Base-by-base conservation (phyloP, 2,113 vertebrate species). In the Condylura cristata region DNA sequence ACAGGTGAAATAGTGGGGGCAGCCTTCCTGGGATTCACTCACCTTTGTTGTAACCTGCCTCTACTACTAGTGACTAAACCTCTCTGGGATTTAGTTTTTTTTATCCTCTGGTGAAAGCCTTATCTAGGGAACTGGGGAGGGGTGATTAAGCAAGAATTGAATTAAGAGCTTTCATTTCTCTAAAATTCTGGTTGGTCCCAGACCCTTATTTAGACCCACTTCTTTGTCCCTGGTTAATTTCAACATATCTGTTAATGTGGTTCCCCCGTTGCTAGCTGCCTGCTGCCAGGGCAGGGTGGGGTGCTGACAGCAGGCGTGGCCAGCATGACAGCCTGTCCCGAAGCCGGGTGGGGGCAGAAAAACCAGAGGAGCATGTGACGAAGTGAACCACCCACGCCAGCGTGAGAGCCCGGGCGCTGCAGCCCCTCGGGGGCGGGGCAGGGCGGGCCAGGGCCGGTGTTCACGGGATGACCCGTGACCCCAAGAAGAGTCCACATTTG, bases 151-250 rank as follows among this genome's bases (percentile, higher is more conserved):
- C 34, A 86, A 85, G 46, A 78, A 70, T 79, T 76, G 63, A 89
- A 74, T 90, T 58, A 76, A 85, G 46, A 93, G 61, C 20, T 12
- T 44, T 82, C 34, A 44, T 65, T 51, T 41, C 26, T 75, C 66
- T n/a, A 66, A 44, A 86, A 44, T 58, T 79, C 56, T 92, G 32
- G 28, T 60, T 74, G 70, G 70, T 44, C n/a, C 60, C 30, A 89
- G 70, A 79, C 41, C 22, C 30, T 84, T 63, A 61, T 83, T 76
- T 71, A 70, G 74, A 80, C 51, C 58, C 65, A 53, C 63, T 96
- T 95, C 83, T 83, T 89, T 78, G 71, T 70, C 65, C 86, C 82
- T 84, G 74, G 83, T 63, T 88, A 53, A 88, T 96, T 94, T 74
- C 39, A 92, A 26, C 86, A 90, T 51, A 81, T 90, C 51, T 51